Evolutionary conservation across 2,797 vertebrate genomes (phyloP), one percentile per base, ranked within the genome.

Genomic region (Molothrus aeneus): DNA sequence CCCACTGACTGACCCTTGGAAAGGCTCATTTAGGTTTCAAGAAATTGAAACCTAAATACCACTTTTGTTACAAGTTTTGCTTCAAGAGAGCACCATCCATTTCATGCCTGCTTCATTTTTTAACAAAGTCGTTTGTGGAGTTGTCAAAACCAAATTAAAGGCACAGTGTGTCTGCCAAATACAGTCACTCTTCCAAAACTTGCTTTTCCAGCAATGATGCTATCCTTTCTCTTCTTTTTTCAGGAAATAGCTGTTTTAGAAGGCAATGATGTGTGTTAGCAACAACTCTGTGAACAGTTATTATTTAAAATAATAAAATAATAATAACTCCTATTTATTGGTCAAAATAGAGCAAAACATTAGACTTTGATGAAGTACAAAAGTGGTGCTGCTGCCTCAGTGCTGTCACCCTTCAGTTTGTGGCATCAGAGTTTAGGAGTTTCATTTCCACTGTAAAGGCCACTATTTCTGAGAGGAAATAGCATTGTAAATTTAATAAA

Each of bases 101-200:
- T 95, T 79, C 19, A 20, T 63, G 70, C 60, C 73, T 56, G 31
- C 48, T 93, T 66, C 60, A 9, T 68, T 92, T 86, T 81, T 79
- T 18, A 72, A 45, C 65, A 32, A n/a, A 6, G 90, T 77, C 4
- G 0, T 79, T 77, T 73, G 60, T 73, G 84, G 17, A 68, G 17
- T 20, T 60, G 83, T 81, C 90, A 95, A 86, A 92, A 70, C 16
- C 77, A 22, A 88, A 91, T 63, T 69, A 71, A 90, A 69, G 53
- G 26, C 7, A 8, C 63, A 22, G 29, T 8, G 45, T 40, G 48
- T 43, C 38, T 90, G 83, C 60, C 77, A 63, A 72, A 63, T 6
- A 40, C 38, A 45, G 56, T 38, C 34, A 64, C 66, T 31, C 50
- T 53, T 80, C 64, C 26, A 47, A 78, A 78, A 74, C 28, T 38